phyloP scores from a whole-genome alignment of 2,888 invertebrate species.

The Lacanobia wlatinum region DNA sequence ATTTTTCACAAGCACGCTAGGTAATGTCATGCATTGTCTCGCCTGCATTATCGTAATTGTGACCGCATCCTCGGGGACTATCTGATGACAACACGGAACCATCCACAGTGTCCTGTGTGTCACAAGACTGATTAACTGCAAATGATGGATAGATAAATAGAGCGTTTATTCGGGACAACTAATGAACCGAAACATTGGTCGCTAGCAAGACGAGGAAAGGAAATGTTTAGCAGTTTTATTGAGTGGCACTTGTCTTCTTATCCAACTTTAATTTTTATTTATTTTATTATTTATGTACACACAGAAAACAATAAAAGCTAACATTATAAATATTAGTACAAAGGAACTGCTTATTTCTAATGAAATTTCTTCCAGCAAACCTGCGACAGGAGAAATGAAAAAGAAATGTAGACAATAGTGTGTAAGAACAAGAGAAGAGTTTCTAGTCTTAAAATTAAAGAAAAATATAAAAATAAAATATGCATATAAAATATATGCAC shows the following conservation, averaged over 20 bases:
- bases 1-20: conserved; percentile 40
- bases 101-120: conserved; percentile 52
- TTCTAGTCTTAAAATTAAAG: too few species aligned
- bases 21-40: conserved; percentile 52
- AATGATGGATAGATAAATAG: conserved; percentile 12
- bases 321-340: too few species aligned
- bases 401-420: too few species aligned
- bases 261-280: background rate
- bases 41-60: conserved; percentile 80
- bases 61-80: conserved; percentile 73
- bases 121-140: conserved; percentile 60
- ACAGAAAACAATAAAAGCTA: too few species aligned
- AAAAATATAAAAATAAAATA: too few species aligned
- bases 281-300: too few species aligned
- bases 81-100: conserved; percentile 50
- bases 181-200: background rate
- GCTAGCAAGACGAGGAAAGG: background rate
- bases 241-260: background rate
- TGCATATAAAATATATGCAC: too few species aligned
- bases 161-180: conserved; percentile 10
- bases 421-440: too few species aligned
- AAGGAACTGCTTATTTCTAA: too few species aligned
- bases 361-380: too few species aligned
- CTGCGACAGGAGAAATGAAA: too few species aligned
- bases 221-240: background rate